Conservation (phyloP, 1,140 invertebrate genomes). For the Drosophila kurseongensis region DNA sequence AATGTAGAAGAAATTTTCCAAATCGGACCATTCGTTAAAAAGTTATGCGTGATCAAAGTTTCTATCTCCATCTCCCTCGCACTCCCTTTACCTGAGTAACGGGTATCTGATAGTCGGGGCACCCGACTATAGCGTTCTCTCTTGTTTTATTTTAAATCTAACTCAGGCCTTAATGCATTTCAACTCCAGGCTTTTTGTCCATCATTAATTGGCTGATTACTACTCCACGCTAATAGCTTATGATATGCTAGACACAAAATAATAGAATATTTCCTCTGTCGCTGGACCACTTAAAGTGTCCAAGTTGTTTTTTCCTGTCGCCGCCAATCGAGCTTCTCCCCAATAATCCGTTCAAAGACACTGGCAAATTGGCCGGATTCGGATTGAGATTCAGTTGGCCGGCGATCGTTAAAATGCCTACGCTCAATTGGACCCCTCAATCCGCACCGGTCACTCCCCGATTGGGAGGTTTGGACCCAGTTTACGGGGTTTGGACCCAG, state of each 20-base stretch:
- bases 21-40: too few species aligned
- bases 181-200: too few species aligned
- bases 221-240: neutral
- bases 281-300: conserved; percentile 12
- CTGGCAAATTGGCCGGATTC: conserved; percentile 53
- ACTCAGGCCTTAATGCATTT: too few species aligned
- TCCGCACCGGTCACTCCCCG: conserved; percentile 22
- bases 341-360: conserved; percentile 44
- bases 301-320: conserved; percentile 34
- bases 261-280: neutral
- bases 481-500: conserved; percentile 27
- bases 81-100: too few species aligned
- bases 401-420: conserved; percentile 60
- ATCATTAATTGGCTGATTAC: too few species aligned
- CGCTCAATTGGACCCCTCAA: conserved; percentile 34
- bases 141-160: too few species aligned
- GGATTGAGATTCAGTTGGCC: conserved; percentile 18
- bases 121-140: too few species aligned
- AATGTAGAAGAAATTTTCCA: too few species aligned
- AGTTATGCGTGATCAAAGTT: too few species aligned
- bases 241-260: neutral
- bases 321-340: conserved; percentile 28
- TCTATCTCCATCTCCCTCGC: too few species aligned
- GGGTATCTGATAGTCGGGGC: too few species aligned
- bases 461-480: neutral